Conservation (phyloP, 2,113 vertebrate genomes). For the Channa argus region DNA sequence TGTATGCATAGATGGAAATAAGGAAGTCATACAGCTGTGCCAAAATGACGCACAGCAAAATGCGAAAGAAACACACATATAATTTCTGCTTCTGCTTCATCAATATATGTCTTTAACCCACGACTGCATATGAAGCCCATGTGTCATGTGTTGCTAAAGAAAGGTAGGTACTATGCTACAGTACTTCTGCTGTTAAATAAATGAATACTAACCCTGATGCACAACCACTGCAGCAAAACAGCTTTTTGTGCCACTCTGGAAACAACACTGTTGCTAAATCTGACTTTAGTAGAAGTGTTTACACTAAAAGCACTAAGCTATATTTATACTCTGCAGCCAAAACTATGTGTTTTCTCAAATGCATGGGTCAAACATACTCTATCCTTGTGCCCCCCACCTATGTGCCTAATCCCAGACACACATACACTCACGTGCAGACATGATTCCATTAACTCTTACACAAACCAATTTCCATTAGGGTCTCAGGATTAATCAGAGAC, state of each 20-base stretch:
- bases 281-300: conserved; percentile 34
- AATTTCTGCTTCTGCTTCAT: background rate
- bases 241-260: conserved; percentile 15
- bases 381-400: too few species aligned
- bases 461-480: background rate
- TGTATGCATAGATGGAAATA: too few species aligned
- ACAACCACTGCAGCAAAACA: conserved; percentile 24
- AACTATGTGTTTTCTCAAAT: conserved; percentile 20
- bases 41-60: too few species aligned
- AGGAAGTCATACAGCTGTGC: too few species aligned
- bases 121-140: too few species aligned
- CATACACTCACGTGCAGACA: background rate
- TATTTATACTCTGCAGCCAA: conserved; percentile 52
- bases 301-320: conserved; percentile 46
- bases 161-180: background rate
- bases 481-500: background rate
- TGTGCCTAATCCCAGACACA: background rate
- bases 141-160: background rate
- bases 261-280: conserved; percentile 18
- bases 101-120: background rate
- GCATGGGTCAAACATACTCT: conserved; percentile 13
- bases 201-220: conserved; percentile 19
- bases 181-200: conserved; percentile 20
- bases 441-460: background rate
- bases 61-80: too few species aligned